Conservation (phyloP, 1,140 invertebrate species). For the Chironomus tepperi region DNA sequence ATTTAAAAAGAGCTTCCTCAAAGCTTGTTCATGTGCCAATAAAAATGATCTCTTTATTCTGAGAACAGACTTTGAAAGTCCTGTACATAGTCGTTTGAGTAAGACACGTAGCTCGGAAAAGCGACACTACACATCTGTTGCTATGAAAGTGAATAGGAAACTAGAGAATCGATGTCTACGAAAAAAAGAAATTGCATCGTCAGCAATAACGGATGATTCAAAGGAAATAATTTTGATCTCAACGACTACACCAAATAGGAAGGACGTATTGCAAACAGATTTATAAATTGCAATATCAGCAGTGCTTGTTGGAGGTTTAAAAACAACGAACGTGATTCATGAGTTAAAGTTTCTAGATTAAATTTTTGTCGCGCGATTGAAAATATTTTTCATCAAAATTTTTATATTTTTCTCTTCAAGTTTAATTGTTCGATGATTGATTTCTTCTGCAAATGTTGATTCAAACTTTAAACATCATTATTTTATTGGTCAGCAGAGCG, state of each 20-base stretch:
- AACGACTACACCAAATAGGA: neutral
- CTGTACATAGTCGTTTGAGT: neutral
- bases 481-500: too few relatives aligned
- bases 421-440: too few relatives aligned
- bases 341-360: too few relatives aligned
- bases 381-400: too few relatives aligned
- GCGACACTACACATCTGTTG: neutral
- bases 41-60: neutral
- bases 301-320: too few relatives aligned
- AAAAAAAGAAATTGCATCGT: neutral
- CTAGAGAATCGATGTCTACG: neutral
- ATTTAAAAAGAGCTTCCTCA: slow-evolving; percentile 9
- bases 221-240: neutral
- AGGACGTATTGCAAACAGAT: neutral
- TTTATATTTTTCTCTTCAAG: too few relatives aligned
- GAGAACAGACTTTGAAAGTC: neutral
- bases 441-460: too few relatives aligned
- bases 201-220: neutral
- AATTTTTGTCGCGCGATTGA: too few relatives aligned
- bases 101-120: neutral
- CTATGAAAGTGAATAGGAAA: neutral
- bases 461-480: too few relatives aligned
- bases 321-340: too few relatives aligned
- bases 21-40: neutral
- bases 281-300: neutral